Evolutionary conservation across 2,888 invertebrate genomes (phyloP).

Genomic region (Dorcus parallelipipedus): DNA sequence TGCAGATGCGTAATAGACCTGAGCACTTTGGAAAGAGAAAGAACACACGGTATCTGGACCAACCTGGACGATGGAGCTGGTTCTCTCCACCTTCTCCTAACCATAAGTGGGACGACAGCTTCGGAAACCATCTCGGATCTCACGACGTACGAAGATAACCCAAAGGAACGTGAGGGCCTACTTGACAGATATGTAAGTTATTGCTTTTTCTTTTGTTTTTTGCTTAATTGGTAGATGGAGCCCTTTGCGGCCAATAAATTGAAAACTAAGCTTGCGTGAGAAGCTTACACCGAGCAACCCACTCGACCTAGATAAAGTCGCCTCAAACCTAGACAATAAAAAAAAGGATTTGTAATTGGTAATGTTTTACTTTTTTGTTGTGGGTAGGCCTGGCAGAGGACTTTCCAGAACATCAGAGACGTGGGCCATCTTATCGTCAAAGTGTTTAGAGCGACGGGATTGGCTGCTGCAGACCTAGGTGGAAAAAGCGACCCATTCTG

Average conservation of each 20-base stretch:
- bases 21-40: slow-evolving; percentile 78
- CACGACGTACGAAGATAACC: slow-evolving; percentile 78
- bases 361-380: slow-evolving; percentile 4
- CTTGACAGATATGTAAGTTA: slow-evolving; percentile 67
- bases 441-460: slow-evolving; percentile 79
- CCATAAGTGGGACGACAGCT: slow-evolving; percentile 92
- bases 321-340: neutral
- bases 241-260: neutral
- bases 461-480: slow-evolving; percentile 92
- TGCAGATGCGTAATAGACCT: slow-evolving; percentile 80
- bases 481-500: slow-evolving; percentile 99
- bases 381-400: slow-evolving; percentile 62
- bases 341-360: neutral
- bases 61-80: slow-evolving; percentile 88
- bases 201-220: neutral
- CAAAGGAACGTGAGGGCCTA: slow-evolving; percentile 63
- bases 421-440: slow-evolving; percentile 94
- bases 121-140: slow-evolving; percentile 91
- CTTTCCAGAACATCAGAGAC: slow-evolving; percentile 73
- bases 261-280: no score
- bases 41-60: slow-evolving; percentile 86
- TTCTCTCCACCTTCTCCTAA: slow-evolving; percentile 80
- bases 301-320: neutral
- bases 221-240: neutral
- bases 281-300: no score